Base-by-base conservation (phyloP, 2,888 invertebrate genomes). In the Fragum whitleyi region DNA sequence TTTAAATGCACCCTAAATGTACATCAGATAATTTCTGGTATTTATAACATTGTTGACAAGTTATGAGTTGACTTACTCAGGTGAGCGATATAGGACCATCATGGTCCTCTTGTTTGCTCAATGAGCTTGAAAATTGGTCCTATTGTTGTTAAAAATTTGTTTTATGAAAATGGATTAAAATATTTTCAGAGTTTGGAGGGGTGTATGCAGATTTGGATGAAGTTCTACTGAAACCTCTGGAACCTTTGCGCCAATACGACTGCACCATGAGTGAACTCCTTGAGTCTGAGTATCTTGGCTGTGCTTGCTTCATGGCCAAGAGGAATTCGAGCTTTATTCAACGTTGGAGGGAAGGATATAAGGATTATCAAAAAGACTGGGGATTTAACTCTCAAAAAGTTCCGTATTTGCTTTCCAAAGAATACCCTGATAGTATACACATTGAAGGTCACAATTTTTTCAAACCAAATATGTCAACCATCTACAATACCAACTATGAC, bases 211-310 rank as follows among this genome's bases (percentile, higher is more conserved):
- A 65, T 11, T 65, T 39, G 65, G 65, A 65, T 23, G 65, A 65
- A 42, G 65, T 65, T 6, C 23, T 65, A 9, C 42, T 65, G 9
- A 65, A 65, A 42, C 26, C 65, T 11, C 1, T 65, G 36, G 65
- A 42, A 42, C 65, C 65, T 23, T 36, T 65, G 9, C 65, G 65
- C 7, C 65, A 65, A 39, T 65, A 42, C 21, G 65, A 65, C 11
- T 65, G 65, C 36, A 65, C 65, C n/a, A 65, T 65, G 65, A 65
- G 65, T 26, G 65, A 65, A 42, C 42, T 65, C 16, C 42, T 65
- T 1, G 65, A 65, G 19, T 42, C 19, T 9, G 42, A 23, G 36
- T 65, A 65, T 36, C 19, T 65, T 7, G 65, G 65, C 39, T 42
- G 39, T 65, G 65, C 65, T 42, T 65, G 36, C 65, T 32, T 65